Base-by-base conservation (phyloP, 2,113 vertebrate genomes). In the Salvelinus sp. region DNA sequence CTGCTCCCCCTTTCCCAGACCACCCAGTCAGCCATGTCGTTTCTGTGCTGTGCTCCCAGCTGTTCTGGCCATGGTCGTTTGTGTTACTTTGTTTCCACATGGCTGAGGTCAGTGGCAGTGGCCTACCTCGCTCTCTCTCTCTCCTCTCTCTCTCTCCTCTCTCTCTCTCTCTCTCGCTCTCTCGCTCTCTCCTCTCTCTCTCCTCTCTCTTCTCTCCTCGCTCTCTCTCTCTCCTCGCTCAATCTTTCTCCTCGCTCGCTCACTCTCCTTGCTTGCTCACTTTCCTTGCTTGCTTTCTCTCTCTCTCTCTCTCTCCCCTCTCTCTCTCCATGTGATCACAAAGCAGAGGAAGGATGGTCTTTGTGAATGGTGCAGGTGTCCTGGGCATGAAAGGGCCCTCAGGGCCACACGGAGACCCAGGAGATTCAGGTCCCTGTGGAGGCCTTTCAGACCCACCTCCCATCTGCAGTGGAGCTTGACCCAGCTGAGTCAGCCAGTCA, bases 291-390 rank as follows among this genome's bases (percentile, higher is more conserved):
- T 9, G 38, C 38, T 44, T 2, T 33, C 33, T 33, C 5, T 6
- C 33, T 33, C 3, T 3, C 30, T 44, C 38, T 44, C 38, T 44
- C 38, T 7, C 9, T 44, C 10, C 9, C 38, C 38, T 68, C 83
- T 44, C 68, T 78, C 74, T 80, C 74, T 73, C 79, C 77, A 69
- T 62, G 73, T 75, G 4, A 10, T 44, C 72, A 84, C 76, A 83
- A 81, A 91, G 84, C 83, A 84, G 80, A 63, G 74, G 82, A 87
- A 80, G 74, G 79, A 70, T 80, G 82, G 88, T 91, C 90, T 92
- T 94, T 94, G 92, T 93, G 86, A 87, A 81, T 82, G 38, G 85
- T 86, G 92, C 93, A 94, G 93, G 93, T 94, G 93, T 93, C 90
- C 89, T 79, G 75, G 82, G 82, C 83, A 85, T 88, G 86, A 91